Conservation (phyloP, 2,797 vertebrate species). For the Dendrocincla fuliginosa region DNA sequence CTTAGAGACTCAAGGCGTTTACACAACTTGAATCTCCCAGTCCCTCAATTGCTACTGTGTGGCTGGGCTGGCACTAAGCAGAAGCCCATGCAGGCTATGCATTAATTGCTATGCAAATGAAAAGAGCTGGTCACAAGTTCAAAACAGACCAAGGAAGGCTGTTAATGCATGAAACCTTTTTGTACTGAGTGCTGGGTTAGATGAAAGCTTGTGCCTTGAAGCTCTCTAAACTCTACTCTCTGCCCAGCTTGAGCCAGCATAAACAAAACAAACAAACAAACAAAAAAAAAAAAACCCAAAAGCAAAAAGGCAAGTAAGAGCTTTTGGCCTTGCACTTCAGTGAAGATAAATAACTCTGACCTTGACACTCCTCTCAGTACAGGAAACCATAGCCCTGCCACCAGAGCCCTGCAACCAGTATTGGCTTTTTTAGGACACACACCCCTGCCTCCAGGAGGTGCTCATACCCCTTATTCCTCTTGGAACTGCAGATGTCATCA, state of each 20-base stretch:
- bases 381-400: neutral
- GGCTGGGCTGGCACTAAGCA: neutral
- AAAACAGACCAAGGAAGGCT: neutral
- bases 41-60: neutral
- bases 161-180: neutral
- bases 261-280: neutral
- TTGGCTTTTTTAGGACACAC: neutral
- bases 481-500: neutral
- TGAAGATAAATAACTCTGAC: neutral
- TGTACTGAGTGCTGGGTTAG: neutral
- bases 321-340: neutral
- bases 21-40: neutral
- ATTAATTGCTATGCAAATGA: neutral
- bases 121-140: neutral
- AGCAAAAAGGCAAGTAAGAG: neutral
- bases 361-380: neutral
- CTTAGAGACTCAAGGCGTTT: neutral
- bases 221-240: neutral
- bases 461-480: neutral
- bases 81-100: neutral
- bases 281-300: too few species aligned
- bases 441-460: accelerated
- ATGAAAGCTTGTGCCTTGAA: neutral
- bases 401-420: neutral
- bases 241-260: neutral